A percentile compares a stretch with the other conserved stretches of the same genome.
Evolutionary conservation across 2,113 vertebrate species (phyloP).

Genomic region (Calidris pygmaea): DNA sequence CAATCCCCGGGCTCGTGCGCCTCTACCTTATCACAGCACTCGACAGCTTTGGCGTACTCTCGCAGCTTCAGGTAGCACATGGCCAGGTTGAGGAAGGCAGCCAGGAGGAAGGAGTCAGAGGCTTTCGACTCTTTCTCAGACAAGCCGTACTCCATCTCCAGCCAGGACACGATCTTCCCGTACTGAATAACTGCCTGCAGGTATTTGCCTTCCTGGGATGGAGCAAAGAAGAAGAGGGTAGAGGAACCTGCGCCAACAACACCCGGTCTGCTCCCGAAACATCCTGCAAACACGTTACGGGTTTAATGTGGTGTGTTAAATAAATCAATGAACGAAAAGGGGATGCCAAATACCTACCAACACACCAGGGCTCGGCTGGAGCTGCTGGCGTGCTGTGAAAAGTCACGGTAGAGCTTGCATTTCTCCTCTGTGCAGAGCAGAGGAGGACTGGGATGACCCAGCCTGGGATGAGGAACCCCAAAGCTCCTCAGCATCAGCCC

Average conservation of each 20-base stretch:
- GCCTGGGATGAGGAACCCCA: background rate
- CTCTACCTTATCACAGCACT: constrained; percentile 93
- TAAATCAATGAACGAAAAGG: background rate
- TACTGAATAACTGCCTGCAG: constrained; percentile 91
- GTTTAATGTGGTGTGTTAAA: background rate
- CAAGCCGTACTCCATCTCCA: constrained; percentile 89
- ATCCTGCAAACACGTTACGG: background rate
- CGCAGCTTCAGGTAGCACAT: constrained; percentile 90
- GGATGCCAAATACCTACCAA: too few relatives aligned
- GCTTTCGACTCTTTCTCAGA: constrained; percentile 81
- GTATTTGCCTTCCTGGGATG: constrained; percentile 82
- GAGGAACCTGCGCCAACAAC: background rate
- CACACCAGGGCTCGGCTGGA: background rate
- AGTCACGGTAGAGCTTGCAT: background rate
- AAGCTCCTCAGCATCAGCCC: background rate
- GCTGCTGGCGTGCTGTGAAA: background rate
- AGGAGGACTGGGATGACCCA: background rate
- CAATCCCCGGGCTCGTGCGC: accelerated
- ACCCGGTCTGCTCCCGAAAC: background rate
- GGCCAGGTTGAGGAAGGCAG: constrained; percentile 91
- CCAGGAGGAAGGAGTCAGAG: constrained; percentile 81
- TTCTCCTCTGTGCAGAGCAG: background rate
- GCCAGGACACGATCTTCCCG: constrained; percentile 89
- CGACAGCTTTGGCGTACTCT: constrained; percentile 85
- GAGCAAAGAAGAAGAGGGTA: background rate